Evolutionary conservation across 2,797 vertebrate genomes (phyloP), one percentile per base, ranked within the genome.

Genomic region (Cercopithecus hamlyni): DNA sequence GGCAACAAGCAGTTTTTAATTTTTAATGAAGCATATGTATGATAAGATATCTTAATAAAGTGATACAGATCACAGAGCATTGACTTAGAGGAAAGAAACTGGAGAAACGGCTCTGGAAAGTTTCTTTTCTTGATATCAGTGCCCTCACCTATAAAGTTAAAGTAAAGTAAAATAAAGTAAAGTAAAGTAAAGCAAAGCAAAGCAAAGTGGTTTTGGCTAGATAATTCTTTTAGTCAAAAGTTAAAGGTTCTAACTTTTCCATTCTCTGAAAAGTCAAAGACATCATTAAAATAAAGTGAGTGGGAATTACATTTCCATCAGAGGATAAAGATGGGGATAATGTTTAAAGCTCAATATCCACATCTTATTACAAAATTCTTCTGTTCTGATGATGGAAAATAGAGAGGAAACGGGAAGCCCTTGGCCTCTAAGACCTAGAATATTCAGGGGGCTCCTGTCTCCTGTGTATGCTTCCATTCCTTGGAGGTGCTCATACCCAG

Each of bases 1-100:
- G 67, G 92, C 15, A 88, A 57, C 5, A 76, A 92, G 52, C 15
- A 96, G 50, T 73, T 96, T 48, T 93, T 90, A 94, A 93, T 61
- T 90, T 91, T 96, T 73, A 94, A 96, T 36, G 24, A 85, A 86
- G 26, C 24, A 27, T 45, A 13, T 64, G n/a, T 92, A 24, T 75
- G 41, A 70, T 36, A 88, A 79, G 24, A 22, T 50, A 67, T 92
- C 80, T 83, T 86, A 87, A 70, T 70, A 88, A 77, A 80, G 20
- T 33, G 36, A n/a, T 22, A 58, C 22, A 13, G n/a, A 85, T 75
- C 94, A 64, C 36, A 86, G 73, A 93, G n/a, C n/a, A 64, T 13
- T 73, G 50, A 17, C 17, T 20, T 41, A 83, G 24, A 73, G 43
- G 80, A 80, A 89, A 27, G n/a, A 88, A 1, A 10, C 19, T 36